Evolutionary conservation across 1,140 invertebrate genomes (phyloP), one percentile per base, ranked within the genome.

Genomic region (Calephelis virginiensis): DNA sequence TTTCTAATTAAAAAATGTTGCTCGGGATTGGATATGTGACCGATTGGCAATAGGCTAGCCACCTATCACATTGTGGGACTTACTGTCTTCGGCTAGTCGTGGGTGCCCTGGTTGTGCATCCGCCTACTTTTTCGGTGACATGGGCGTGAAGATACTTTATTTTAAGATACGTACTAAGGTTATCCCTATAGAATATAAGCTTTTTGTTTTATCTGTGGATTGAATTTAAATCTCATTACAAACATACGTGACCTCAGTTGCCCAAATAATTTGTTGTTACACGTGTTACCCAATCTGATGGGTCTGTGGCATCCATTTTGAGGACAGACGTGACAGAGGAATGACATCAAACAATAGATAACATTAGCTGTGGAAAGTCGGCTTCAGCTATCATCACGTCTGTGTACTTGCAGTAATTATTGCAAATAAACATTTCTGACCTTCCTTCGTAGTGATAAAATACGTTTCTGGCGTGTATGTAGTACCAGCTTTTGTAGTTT

Each of bases 181-280:
- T 17, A 17, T 17, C 3, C 17, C 17, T 17, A 17, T 8, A 8
- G 40, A 43, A 43, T 43, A 10, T 17, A 11, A 11, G 14, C 28
- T 56, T 56, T 12, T 28, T 37, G 17, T 12, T 28, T 53, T 10
- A 12, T 11, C 28, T 56, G 53, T 37, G 17, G 53, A 56, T 56
- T 56, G 53, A 37, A 37, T 56, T 56, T n/a, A 38, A 43, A 56
- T 56, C 28, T 56, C 28, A 56, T 56, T 28, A 14, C 9, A 56
- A 56, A 56, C 53, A 56, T 37, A 56, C 53, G 53, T 56, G 53
- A 56, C 53, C 53, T 56, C 53, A 10, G 28, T 56, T 38, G 53
- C 53, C 12, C 28, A 37, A 56, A 56, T 17, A 37, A 12, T 11
- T 56, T 56, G 28, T 28, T 56, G 53, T 28, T n/a, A 28, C 28